Evolutionary conservation across 2,113 vertebrate species (phyloP).

Genomic region (Engraulis encrasicolus): DNA sequence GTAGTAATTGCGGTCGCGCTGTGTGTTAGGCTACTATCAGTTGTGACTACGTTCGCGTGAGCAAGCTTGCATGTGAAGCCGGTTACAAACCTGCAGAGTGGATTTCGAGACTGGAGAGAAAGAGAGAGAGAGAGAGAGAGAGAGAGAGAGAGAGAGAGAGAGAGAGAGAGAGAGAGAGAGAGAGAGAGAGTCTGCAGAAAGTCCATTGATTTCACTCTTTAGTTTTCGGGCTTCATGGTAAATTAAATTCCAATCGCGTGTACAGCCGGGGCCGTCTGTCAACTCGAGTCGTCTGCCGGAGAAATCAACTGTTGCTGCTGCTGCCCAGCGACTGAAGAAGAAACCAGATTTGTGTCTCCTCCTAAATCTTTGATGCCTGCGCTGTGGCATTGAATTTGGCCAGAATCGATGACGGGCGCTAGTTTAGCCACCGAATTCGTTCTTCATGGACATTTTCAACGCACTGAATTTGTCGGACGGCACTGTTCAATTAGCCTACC

Average conservation of each 20-base stretch:
- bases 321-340: constrained; percentile 56
- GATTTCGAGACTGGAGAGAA: constrained; percentile 42
- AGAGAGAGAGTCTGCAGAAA: constrained; percentile 46
- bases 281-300: constrained; percentile 59
- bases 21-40: constrained; percentile 60
- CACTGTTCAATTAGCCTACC: constrained; percentile 59
- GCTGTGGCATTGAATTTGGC: constrained; percentile 40
- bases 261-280: constrained; percentile 46
- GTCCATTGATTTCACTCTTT: constrained; percentile 50
- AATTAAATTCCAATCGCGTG: constrained; percentile 42
- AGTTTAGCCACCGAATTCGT: constrained; percentile 58
- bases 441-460: constrained; percentile 52
- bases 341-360: constrained; percentile 45
- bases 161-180: constrained; percentile 36
- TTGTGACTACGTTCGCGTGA: constrained; percentile 43
- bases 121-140: constrained; percentile 36
- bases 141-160: constrained; percentile 36
- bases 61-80: constrained; percentile 56
- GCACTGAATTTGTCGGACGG: constrained; percentile 39
- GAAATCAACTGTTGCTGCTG: constrained; percentile 80
- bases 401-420: constrained; percentile 58
- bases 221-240: constrained; percentile 54
- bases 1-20: constrained; percentile 64
- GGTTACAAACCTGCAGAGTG: constrained; percentile 50
- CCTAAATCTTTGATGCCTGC: constrained; percentile 55